Base-by-base conservation (phyloP, 2,113 vertebrate genomes). In the Terrapene triunguis region DNA sequence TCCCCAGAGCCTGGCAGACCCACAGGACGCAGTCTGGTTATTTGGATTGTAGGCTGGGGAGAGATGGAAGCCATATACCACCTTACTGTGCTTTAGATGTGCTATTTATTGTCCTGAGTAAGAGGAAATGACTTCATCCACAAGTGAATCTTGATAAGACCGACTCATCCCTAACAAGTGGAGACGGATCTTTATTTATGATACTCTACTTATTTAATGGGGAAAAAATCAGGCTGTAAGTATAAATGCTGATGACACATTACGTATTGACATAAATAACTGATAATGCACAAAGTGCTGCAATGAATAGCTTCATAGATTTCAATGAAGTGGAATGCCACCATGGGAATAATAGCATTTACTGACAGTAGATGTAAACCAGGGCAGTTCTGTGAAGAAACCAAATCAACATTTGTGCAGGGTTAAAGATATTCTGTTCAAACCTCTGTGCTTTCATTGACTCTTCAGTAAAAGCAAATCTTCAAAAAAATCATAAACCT, bases 251-350 rank as follows among this genome's bases (percentile, higher is more conserved):
- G 95, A 97, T 96, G 94, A 95, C 94, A 95, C 90, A 1, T 82
- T 97, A 90, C 96, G 90, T 97, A 95, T 97, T 97, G 95, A 93
- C 94, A 97, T 97, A 97, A 97, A 95, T 97, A 97, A 97, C 96
- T 97, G 97, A 94, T 96, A 95, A 87, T 89, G 95, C 95, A 92
- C 95, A 54, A 94, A 97, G 88, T 94, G 92, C 82, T 74, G 22
- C 96, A 89, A 97, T 97, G 93, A 96, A 95, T 96, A 79, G 79
- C 57, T 69, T 88, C 80, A 27, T 69, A 92, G 96, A 94, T 96
- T 97, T 94, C 91, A 93, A 62, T 65, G 94, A 84, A 95, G 57
- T 78, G 53, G 93, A 89, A 91, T 65, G 87, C 94, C 90, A 95
- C 95, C 89, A 95, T 51, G 83, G 82, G 89, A 94, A 38, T 94